Percentiles rank a stretch among this genome's conserved stretches.
Evolutionary conservation across 2,113 vertebrate species (phyloP).

Genomic region (Nansenia antarctica): DNA sequence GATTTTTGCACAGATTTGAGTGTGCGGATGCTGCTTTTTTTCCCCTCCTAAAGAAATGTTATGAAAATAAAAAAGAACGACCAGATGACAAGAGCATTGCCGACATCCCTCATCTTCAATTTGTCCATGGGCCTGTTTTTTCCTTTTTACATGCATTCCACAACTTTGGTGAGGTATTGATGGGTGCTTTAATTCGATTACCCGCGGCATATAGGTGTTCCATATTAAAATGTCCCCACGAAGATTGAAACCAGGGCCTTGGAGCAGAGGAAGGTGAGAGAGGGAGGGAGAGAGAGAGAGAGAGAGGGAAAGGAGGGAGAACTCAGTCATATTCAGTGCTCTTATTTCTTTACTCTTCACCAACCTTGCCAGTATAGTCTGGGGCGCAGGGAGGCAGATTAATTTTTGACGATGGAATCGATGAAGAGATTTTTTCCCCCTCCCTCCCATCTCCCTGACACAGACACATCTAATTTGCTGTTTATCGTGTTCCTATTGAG

Average conservation of each 20-base stretch:
- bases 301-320: constrained; percentile 2
- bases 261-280: background rate
- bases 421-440: constrained; percentile 80
- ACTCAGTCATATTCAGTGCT: constrained; percentile 60
- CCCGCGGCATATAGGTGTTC: background rate
- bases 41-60: no score
- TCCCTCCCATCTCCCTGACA: constrained; percentile 77
- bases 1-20: no score
- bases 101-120: no score
- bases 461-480: constrained; percentile 90
- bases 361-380: constrained; percentile 81
- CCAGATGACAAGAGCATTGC: no score
- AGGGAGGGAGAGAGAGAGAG: constrained; percentile 16
- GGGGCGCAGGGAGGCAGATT: constrained; percentile 85
- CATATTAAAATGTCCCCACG: background rate
- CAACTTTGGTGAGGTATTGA: background rate
- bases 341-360: constrained; percentile 82
- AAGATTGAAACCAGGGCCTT: background rate
- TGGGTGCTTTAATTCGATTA: background rate
- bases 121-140: no score
- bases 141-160: no score
- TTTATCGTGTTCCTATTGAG: constrained; percentile 91
- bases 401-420: constrained; percentile 90
- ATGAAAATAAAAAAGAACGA: no score
- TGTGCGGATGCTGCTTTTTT: no score